Evolutionary conservation across 2,113 vertebrate genomes (phyloP), one percentile per base, ranked within the genome.

Genomic region (Pholis gunnellus): DNA sequence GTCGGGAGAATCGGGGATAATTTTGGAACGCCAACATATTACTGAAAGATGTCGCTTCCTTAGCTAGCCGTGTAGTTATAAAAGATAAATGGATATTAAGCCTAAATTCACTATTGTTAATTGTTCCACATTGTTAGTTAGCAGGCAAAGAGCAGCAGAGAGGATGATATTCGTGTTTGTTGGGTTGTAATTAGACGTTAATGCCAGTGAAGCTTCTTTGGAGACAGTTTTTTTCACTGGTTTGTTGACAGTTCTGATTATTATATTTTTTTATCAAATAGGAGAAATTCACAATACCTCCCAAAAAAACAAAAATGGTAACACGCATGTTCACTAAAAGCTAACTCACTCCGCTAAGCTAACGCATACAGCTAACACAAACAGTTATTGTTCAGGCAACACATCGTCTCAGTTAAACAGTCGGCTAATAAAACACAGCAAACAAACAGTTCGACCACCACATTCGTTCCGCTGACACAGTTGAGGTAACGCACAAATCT

Each of bases 401-500:
- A 42, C 17, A 46, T 22, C 13, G 20, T 27, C 36, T 36, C 20
- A 74, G 56, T 63, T 25, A 17, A 65, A 61, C 70, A 42, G 54
- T 66, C 38, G 46, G 66, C 66, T 44, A 11, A 68, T 57, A 42
- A 56, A 59, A 68, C 52, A 57, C 38, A n/a, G 50, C 64, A 52
- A 63, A 79, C 22, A 25, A 42, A 65, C 72, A 46, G 1, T 34
- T 14, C 50, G 10, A n/a, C 10, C 71, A 15, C 42, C 75, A 36
- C 82, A 48, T 56, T 46, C 69, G 56, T 11, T 14, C 9, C 22
- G 67, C 64, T 13, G 54, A 72, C 78, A 77, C 48, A 72, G 64
- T 29, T 84, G 70, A 88, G 79, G 60, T 81, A 79, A 83, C 72
- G 44, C 76, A 74, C 64, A 31, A 17, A 46, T 44, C 63, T 29